phyloP scores from a whole-genome alignment of 2,888 invertebrate genomes.

The Limnephilus rhombicus region DNA sequence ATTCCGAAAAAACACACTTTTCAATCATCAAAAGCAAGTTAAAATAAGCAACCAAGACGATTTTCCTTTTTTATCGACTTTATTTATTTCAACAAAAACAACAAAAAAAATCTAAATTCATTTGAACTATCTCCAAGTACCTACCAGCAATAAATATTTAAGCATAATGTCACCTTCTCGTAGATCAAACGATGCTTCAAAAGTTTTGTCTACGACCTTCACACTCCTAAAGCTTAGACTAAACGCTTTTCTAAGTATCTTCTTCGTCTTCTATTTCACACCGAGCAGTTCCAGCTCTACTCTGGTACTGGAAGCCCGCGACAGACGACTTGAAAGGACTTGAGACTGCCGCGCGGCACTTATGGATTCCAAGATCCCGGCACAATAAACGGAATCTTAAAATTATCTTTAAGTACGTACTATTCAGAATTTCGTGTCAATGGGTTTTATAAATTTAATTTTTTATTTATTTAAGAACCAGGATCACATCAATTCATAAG shows the following conservation, averaged over 20 bases:
- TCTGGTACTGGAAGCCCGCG: neutral
- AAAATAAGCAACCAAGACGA: too few relatives aligned
- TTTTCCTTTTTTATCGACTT: too few relatives aligned
- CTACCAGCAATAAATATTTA: neutral
- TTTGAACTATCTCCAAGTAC: neutral
- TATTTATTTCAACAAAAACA: too few relatives aligned
- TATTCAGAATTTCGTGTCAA: neutral
- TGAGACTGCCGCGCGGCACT: neutral
- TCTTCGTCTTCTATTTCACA: constrained; percentile 17
- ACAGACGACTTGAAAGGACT: neutral
- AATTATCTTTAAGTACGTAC: neutral
- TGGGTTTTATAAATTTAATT: neutral
- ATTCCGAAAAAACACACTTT: too few relatives aligned
- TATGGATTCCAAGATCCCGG: neutral
- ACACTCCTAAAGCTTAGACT: neutral
- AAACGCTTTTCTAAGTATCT: neutral
- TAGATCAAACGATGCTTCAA: constrained; percentile 44
- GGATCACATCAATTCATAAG: too few relatives aligned
- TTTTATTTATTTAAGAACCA: neutral
- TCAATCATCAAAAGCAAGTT: too few relatives aligned
- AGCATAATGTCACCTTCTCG: neutral
- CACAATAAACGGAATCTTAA: neutral
- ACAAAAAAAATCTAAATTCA: too few relatives aligned
- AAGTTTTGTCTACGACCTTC: neutral
- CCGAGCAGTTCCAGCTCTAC: neutral